These are phyloP conservation scores for Salarias fasciatus DNA, from an alignment of 2,797 vertebrate species.

Conservation along the genomic window DNA sequence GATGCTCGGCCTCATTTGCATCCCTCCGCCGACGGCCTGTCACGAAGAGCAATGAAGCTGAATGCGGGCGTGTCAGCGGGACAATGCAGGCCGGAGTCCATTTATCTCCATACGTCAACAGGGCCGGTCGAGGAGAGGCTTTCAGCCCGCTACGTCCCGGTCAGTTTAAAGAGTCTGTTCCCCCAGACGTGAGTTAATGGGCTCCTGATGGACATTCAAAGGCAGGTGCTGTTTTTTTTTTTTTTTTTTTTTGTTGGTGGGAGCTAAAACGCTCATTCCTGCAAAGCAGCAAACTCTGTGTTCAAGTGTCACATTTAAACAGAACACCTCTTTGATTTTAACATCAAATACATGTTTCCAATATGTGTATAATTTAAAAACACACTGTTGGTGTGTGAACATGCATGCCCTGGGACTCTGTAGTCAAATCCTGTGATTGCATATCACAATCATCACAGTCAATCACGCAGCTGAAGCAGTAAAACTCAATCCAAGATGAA, in stretches of 20 bases:
- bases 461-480: constrained; percentile 53
- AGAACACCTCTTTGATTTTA: neutral
- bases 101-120: constrained; percentile 80
- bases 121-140: constrained; percentile 54
- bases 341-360: neutral
- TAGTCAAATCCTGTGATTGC: constrained; percentile 39
- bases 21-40: constrained; percentile 60
- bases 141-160: constrained; percentile 61
- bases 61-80: constrained; percentile 67
- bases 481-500: constrained; percentile 71
- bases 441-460: constrained; percentile 53
- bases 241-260: constrained; percentile 59
- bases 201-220: constrained; percentile 72
- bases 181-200: constrained; percentile 72
- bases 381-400: neutral
- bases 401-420: constrained; percentile 20
- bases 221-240: constrained; percentile 77
- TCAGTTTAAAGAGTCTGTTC: constrained; percentile 70
- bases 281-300: constrained; percentile 12
- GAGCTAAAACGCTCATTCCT: constrained; percentile 24
- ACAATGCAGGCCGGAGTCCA: constrained; percentile 74
- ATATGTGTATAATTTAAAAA: neutral
- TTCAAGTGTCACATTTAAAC: neutral
- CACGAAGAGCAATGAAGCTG: constrained; percentile 73
- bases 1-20: constrained; percentile 61